Percentiles rank a stretch among this genome's conserved stretches.
phyloP scores from a whole-genome alignment of 2,888 invertebrate species.

The Perizoma affinitatum region DNA sequence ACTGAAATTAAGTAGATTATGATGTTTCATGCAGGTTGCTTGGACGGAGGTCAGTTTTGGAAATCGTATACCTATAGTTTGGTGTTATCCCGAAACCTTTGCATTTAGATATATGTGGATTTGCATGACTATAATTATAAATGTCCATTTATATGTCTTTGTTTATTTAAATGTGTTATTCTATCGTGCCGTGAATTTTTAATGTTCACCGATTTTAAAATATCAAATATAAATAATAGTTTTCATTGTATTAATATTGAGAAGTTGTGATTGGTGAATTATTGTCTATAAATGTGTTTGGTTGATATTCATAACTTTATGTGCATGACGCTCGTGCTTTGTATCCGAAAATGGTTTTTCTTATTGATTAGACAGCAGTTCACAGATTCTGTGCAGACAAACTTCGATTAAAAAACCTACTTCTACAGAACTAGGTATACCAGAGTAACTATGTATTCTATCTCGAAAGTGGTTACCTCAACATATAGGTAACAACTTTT shows the following conservation, averaged over 20 bases:
- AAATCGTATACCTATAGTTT: slow-evolving; percentile 48
- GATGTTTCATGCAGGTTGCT: slow-evolving; percentile 83
- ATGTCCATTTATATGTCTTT: slow-evolving; percentile 15
- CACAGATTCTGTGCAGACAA: no score
- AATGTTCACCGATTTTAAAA: not conserved
- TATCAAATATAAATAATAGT: not conserved
- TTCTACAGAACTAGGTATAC: no score
- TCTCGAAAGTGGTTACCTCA: no score
- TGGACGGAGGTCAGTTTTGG: slow-evolving; percentile 86
- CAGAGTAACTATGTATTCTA: no score
- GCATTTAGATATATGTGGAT: slow-evolving; percentile 31
- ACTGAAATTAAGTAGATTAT: slow-evolving; percentile 50
- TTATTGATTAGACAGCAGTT: no score
- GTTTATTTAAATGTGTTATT: not conserved
- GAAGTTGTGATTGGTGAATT: not conserved
- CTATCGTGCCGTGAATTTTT: not conserved
- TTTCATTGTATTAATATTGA: not conserved
- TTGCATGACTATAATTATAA: slow-evolving; percentile 22
- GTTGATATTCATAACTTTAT: slow-evolving; percentile 1
- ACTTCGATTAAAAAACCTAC: no score
- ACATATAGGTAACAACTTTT: no score
- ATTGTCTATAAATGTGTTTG: slow-evolving; percentile 5
- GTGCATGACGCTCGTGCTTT: slow-evolving; percentile 27
- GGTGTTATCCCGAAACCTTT: slow-evolving; percentile 52
- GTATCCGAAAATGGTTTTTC: not conserved